Evolutionary conservation across 1,140 invertebrate species (phyloP), one percentile per base, ranked within the genome.

Genomic region (Trypoxylus dichotomus): DNA sequence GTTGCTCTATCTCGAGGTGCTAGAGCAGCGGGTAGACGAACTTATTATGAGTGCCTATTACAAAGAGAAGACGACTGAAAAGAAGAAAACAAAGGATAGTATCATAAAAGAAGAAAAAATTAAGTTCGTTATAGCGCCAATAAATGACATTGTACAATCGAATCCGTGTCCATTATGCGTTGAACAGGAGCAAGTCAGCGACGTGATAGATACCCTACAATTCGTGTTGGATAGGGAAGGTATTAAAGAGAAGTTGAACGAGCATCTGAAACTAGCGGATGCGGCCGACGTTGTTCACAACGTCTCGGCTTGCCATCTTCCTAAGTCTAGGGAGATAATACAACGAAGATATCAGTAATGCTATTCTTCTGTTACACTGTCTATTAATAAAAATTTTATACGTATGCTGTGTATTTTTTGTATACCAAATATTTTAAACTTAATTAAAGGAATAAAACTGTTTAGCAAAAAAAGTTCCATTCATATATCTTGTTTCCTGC

Each of bases 1-100:
- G 0, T 90, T 92, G 80, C 86, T 94, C 1, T 94, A 93, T 82
- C 88, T 94, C 79, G 91, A 92, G 78, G 90, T 94, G 5, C 89
- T 95, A 47, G 93, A 94, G 79, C 90, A 91, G 47, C 80, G 75
- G 47, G 79, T 85, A 7, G 81, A 82, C 41, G 86, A 90, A 6
- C 88, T 91, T 80, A 87, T 91, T 3, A 87, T 88, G 76, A 88
- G 87, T 37, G 87, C 90, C 10, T 87, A 90, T 76, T 90, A 80
- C 54, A 84, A 82, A 75, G 84, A 85, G 21, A 83, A 79, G 25
- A 79, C 27, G 1, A 58, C 21, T 1, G 76, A 77, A 24, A 78
- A 78, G 41, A 68, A 43, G 13, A 63, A 63, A 63, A 1, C 60
- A 19, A 78, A 78, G 37, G 42, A 75, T 8, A 27, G 3, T 15